Evolutionary conservation across 2,888 invertebrate species (phyloP), one percentile per base, ranked within the genome.

Genomic region (Petrophora chlorosata): DNA sequence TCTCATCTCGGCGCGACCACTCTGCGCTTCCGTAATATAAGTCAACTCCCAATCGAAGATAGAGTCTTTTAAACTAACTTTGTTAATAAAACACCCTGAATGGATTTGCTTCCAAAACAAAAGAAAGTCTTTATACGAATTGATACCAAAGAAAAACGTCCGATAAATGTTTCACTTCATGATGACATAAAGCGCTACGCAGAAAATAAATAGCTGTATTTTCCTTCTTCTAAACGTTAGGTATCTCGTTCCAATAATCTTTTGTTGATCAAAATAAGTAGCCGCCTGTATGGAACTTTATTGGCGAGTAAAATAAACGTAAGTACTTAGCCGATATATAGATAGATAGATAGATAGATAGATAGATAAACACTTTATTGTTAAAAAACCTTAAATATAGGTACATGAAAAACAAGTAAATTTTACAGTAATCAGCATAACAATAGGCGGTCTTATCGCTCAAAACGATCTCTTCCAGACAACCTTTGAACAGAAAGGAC

Each of bases 61-160:
- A 28, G 28, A 35, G 28, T 39, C 14, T 34, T 23, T 42, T 34
- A 26, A 34, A 55, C 39, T 53, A 46, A 35, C 26, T 29, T 51
- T 51, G 53, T 53, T 56, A 51, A 59, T 61, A 39, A 46, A 57
- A 51, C 22, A 38, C 3, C n/a, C 29, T 13, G 14, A 35, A 41
- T 45, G 16, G 25, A 30, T 32, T 48, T 42, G 26, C n/a, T 30
- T 12, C 12, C 22, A 14, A 28, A 38, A 16, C n/a, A 28, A 34
- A 39, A 38, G 30, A 3, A 30, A 23, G 7, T 15, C 14, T 14
- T 14, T 5, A 14, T 14, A 12, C 3, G 28, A 5, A 28, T n/a
- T 5, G 28, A 29, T 19, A 19, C 4, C 19, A 19, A 19, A 19
- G 7, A 4, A 19, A 19, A 4, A 19, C 19, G 7, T 5, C 19